Evolutionary conservation across 2,888 invertebrate species (phyloP).

Genomic region (Dryobota labecula): DNA sequence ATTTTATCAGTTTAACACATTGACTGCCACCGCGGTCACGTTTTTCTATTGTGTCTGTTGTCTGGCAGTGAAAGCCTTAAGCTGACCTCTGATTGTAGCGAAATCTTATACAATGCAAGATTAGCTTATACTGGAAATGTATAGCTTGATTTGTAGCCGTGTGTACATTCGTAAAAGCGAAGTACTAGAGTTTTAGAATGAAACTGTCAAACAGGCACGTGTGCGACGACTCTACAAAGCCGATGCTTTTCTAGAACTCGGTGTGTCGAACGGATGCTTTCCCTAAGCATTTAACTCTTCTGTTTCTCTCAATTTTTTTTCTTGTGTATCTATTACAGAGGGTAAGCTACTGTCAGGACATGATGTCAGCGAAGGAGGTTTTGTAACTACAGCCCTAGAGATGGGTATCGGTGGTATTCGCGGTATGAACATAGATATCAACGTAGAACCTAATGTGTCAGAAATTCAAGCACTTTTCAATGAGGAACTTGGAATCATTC

Average conservation of each 20-base stretch:
- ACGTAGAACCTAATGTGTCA: conserved; percentile 82
- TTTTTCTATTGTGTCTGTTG: too few species aligned
- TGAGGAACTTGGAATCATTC: conserved; percentile 96
- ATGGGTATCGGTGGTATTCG: conserved; percentile 98
- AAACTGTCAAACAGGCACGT: not conserved
- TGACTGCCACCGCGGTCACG: too few species aligned
- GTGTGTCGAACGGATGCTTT: not conserved
- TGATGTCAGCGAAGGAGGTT: conserved; percentile 99
- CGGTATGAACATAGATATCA: conserved; percentile 93
- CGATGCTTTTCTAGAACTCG: not conserved
- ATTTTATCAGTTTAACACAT: too few species aligned
- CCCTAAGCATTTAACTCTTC: not conserved
- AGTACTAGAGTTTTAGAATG: not conserved
- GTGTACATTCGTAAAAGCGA: not conserved
- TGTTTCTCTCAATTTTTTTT: not conserved
- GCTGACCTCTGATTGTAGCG: too few species aligned
- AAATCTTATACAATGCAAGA: too few species aligned
- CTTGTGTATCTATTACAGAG: conserved; percentile 81
- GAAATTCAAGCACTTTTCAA: conserved; percentile 93
- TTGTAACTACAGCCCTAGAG: conserved; percentile 96
- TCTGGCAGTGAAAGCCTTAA: too few species aligned
- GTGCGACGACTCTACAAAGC: not conserved
- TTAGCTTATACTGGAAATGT: too few species aligned
- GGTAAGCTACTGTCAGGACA: conserved; percentile 95
- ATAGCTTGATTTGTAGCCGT: too few species aligned